A percentile compares a stretch with the other conserved stretches of the same genome.
These are phyloP conservation scores for Meda fulgida DNA, from an alignment of 2,797 vertebrate genomes.

Conservation along the genomic window DNA sequence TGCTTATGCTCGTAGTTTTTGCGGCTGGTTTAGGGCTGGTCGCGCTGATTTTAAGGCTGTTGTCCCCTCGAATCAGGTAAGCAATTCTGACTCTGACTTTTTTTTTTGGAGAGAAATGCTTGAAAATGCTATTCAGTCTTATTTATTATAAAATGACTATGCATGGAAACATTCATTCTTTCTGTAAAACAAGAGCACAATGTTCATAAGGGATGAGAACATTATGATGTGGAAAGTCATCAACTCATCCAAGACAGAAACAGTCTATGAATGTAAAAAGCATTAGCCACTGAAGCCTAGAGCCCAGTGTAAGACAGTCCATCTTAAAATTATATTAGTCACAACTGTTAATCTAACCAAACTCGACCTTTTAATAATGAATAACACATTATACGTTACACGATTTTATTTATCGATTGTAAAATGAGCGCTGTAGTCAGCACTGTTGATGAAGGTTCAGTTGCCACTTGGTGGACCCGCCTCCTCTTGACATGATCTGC, in stretches of 20 bases:
- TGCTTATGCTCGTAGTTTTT: constrained; percentile 69
- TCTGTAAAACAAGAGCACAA: neutral
- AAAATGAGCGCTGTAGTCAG: neutral
- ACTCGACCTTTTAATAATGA: neutral
- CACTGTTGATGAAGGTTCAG: constrained; percentile 2
- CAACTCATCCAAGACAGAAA: neutral
- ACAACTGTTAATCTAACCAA: neutral
- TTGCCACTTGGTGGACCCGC: constrained; percentile 39
- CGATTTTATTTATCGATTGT: neutral
- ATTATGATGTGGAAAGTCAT: neutral
- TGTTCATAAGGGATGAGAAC: neutral
- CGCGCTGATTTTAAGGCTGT: constrained; percentile 71
- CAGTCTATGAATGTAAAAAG: neutral
- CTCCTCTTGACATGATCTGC: constrained; percentile 48
- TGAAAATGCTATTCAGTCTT: neutral
- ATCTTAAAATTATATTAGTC: neutral
- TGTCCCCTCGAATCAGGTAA: constrained; percentile 79
- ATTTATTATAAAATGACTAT: neutral
- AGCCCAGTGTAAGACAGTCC: neutral
- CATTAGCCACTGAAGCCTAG: neutral
- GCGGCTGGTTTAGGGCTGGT: constrained; percentile 69
- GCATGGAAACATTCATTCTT: neutral
- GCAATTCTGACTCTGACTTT: neutral
- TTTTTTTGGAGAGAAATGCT: neutral
- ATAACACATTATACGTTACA: no score